Percentiles rank a stretch among this genome's conserved stretches.
Evolutionary conservation across 2,888 invertebrate species (phyloP).

Genomic region (Linnaemya vulpina): DNA sequence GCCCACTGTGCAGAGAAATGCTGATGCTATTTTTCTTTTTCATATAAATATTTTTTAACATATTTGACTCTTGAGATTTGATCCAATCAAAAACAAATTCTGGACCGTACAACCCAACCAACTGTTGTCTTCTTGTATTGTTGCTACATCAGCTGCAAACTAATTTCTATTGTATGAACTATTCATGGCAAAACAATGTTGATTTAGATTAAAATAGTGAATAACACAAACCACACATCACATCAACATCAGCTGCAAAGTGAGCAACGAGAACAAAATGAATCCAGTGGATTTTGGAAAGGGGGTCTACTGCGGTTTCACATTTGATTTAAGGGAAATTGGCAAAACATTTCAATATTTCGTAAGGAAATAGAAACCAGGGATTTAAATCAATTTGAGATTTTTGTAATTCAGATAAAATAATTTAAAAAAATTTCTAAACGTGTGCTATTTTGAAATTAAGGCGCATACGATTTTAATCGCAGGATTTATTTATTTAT

Average conservation of each 20-base stretch:
- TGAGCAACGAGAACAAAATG: neutral
- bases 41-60: neutral
- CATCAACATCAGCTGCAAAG: neutral
- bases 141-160: conserved; percentile 46
- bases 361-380: neutral
- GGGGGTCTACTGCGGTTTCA: conserved; percentile 40
- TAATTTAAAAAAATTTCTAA: too few relatives aligned
- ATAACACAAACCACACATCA: conserved; percentile 1
- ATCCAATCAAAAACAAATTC: conserved; percentile 53
- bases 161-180: conserved; percentile 47
- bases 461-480: too few relatives aligned
- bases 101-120: conserved; percentile 17
- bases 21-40: neutral
- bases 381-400: conserved; percentile 2
- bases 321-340: conserved; percentile 45
- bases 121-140: neutral
- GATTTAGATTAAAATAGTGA: conserved; percentile 33
- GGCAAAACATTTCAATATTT: conserved; percentile 2
- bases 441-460: too few relatives aligned
- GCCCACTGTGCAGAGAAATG: neutral
- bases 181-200: conserved; percentile 56
- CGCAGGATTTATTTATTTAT: too few relatives aligned
- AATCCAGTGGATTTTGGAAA: conserved; percentile 17
- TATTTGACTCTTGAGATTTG: conserved; percentile 38
- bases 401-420: neutral